Conservation (phyloP, 2,113 vertebrate species). For the Larimichthys polyactis region DNA sequence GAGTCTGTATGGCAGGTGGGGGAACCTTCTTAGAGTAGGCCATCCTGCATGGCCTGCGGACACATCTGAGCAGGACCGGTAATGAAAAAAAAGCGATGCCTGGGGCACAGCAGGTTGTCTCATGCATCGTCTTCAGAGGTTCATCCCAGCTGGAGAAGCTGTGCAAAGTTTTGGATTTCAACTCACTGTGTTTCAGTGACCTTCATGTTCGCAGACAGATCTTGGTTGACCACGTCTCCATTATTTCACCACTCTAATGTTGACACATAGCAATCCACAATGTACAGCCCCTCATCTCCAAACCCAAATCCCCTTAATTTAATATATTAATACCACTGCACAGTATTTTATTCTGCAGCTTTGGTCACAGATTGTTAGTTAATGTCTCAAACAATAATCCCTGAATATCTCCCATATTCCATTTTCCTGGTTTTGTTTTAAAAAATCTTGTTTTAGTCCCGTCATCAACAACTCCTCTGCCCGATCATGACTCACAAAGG, state of each 20-base stretch:
- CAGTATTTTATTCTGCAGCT: not conserved
- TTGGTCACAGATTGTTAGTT: slow-evolving; percentile 2
- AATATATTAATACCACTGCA: not conserved
- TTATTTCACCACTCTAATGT: not conserved
- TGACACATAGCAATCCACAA: not conserved
- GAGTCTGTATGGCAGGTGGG: not conserved
- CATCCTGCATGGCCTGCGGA: slow-evolving; percentile 25
- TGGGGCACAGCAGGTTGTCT: slow-evolving; percentile 37
- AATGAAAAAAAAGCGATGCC: slow-evolving; percentile 30
- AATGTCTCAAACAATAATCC: slow-evolving; percentile 1
- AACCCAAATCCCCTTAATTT: not conserved
- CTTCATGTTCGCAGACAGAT: not conserved
- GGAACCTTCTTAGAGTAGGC: not conserved
- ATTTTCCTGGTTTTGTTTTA: slow-evolving; percentile 20
- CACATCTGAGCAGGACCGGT: slow-evolving; percentile 31
- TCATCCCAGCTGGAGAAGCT: not conserved
- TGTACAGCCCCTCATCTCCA: not conserved
- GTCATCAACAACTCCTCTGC: slow-evolving; percentile 14
- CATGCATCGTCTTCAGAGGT: slow-evolving; percentile 15
- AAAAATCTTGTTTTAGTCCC: slow-evolving; percentile 35
- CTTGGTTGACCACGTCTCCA: not conserved
- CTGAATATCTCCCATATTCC: slow-evolving; percentile 16
- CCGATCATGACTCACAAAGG: slow-evolving; percentile 44
- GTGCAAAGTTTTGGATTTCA: not conserved
- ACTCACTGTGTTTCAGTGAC: slow-evolving; percentile 12